phyloP scores from a whole-genome alignment of 2,888 invertebrate species.

The Polydrusus pterygomalis region DNA sequence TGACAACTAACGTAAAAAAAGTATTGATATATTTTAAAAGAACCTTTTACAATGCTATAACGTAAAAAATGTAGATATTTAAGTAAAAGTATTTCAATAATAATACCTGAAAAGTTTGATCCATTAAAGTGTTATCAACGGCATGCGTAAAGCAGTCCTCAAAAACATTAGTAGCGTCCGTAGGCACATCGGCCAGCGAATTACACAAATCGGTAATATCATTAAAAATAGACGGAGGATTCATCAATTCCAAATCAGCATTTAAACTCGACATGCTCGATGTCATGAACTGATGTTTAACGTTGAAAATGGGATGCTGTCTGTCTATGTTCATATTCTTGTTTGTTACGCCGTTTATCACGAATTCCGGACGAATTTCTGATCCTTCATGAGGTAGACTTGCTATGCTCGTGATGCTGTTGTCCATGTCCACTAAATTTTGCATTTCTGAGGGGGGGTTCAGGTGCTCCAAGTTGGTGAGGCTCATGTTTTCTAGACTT shows the following conservation, averaged over 20 bases:
- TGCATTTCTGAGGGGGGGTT: slow-evolving; percentile 88
- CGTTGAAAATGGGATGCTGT: slow-evolving; percentile 62
- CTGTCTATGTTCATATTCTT: slow-evolving; percentile 42
- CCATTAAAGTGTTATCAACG: slow-evolving; percentile 35
- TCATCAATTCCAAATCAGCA: slow-evolving; percentile 81
- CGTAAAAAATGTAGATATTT: no score
- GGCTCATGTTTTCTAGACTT: slow-evolving; percentile 77
- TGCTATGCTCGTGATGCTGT: slow-evolving; percentile 88
- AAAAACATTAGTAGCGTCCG: slow-evolving; percentile 73
- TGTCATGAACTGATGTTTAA: slow-evolving; percentile 72
- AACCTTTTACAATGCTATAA: no score
- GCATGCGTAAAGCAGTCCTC: slow-evolving; percentile 72
- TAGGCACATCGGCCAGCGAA: slow-evolving; percentile 73
- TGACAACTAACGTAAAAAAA: neutral
- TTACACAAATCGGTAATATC: slow-evolving; percentile 78
- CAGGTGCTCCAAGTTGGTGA: slow-evolving; percentile 84
- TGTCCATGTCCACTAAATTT: slow-evolving; percentile 80
- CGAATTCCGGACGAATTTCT: slow-evolving; percentile 72
- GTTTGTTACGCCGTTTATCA: slow-evolving; percentile 69
- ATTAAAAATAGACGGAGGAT: slow-evolving; percentile 82
- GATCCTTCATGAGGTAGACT: slow-evolving; percentile 79
- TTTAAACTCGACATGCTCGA: slow-evolving; percentile 62
- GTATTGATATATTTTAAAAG: no score
- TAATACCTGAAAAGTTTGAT: slow-evolving; percentile 44
- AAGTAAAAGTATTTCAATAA: no score